Percentiles rank a stretch among this genome's conserved stretches.
Evolutionary conservation across 2,888 invertebrate genomes (phyloP).

Genomic region (Eilema sororculum): DNA sequence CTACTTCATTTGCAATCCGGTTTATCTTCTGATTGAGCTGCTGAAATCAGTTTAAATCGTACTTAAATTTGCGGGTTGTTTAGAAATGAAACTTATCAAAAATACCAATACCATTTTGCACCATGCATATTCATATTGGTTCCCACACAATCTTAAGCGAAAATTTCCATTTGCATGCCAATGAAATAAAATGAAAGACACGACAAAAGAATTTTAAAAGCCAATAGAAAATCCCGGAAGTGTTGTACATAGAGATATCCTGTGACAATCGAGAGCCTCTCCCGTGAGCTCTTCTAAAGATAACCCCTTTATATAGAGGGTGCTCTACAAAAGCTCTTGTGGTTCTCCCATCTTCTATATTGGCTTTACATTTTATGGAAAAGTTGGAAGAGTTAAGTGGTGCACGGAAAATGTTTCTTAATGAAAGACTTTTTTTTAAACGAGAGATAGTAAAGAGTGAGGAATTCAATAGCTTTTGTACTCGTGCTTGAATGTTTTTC

Average conservation of each 20-base stretch:
- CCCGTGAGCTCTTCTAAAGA: constrained; percentile 51
- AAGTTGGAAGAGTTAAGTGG: constrained; percentile 24
- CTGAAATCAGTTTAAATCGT: too few relatives aligned
- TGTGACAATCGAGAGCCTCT: constrained; percentile 52
- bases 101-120: too few relatives aligned
- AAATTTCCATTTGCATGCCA: neutral
- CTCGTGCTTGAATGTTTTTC: neutral
- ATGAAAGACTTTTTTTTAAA: constrained; percentile 3
- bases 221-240: constrained; percentile 21
- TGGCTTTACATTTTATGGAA: constrained; percentile 53
- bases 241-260: constrained; percentile 44
- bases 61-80: too few relatives aligned
- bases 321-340: constrained; percentile 51
- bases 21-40: too few relatives aligned
- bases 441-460: neutral
- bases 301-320: constrained; percentile 70
- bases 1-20: too few relatives aligned
- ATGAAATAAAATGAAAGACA: neutral
- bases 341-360: constrained; percentile 37
- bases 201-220: constrained; percentile 12
- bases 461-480: neutral
- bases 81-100: too few relatives aligned
- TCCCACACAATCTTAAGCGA: neutral
- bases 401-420: constrained; percentile 8
- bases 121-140: neutral